These are phyloP conservation scores for Lutra lutra DNA, from an alignment of 2,797 vertebrate genomes.

Conservation along the genomic window DNA sequence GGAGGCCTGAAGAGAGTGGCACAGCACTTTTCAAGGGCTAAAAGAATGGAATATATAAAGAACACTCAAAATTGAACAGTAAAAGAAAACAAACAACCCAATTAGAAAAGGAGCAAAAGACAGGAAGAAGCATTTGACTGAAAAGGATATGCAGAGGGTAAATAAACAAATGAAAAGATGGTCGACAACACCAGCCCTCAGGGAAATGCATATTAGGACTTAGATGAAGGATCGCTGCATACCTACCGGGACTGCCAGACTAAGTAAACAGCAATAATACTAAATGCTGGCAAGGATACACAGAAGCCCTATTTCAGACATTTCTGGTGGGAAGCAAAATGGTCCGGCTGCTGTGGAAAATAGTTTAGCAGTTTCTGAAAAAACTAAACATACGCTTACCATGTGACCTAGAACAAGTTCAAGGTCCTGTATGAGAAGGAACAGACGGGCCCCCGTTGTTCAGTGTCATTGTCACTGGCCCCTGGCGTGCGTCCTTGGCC, in stretches of 20 bases:
- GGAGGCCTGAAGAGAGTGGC: not conserved
- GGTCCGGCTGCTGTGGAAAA: not conserved
- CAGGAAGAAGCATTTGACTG: not conserved
- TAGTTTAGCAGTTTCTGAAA: not conserved
- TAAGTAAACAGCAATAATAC: not conserved
- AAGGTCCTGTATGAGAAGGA: slow-evolving; percentile 94
- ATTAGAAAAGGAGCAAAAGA: slow-evolving; percentile 32
- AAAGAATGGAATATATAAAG: slow-evolving; percentile 18
- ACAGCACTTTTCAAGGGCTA: not conserved
- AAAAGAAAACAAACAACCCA: slow-evolving; percentile 29
- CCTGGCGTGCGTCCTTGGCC: slow-evolving; percentile 91
- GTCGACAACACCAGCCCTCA: not conserved
- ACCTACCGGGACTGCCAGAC: not conserved
- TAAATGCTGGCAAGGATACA: not conserved
- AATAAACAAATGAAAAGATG: slow-evolving; percentile 32
- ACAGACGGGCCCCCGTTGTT: slow-evolving; percentile 89
- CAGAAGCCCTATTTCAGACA: not conserved
- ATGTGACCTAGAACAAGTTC: slow-evolving; percentile 94
- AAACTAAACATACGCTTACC: not conserved
- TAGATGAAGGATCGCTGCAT: not conserved
- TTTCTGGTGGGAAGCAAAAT: slow-evolving; percentile 6
- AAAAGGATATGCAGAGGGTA: not conserved
- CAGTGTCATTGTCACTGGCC: slow-evolving; percentile 92
- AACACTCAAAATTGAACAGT: slow-evolving; percentile 34
- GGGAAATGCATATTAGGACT: slow-evolving; percentile 28